Evolutionary conservation across 2,888 invertebrate species (phyloP).

Genomic region (Brachypterus glaber): DNA sequence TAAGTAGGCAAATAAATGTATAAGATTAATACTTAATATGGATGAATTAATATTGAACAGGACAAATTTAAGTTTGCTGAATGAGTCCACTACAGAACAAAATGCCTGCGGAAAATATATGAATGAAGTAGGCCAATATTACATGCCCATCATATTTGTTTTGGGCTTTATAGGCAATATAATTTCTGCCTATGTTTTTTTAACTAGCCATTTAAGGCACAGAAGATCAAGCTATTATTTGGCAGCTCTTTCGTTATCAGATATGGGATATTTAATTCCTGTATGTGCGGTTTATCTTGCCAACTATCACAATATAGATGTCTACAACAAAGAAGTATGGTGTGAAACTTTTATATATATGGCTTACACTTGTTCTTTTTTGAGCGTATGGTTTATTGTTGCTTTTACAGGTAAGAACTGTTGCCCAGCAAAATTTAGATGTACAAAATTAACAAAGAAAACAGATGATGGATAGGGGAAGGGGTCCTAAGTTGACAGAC

Average conservation of each 20-base stretch:
- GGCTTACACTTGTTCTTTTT: constrained; percentile 45
- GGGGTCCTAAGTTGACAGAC: background rate
- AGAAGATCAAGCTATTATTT: constrained; percentile 56
- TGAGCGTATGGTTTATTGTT: constrained; percentile 61
- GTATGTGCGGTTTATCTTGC: constrained; percentile 47
- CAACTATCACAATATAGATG: constrained; percentile 40
- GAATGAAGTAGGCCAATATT: constrained; percentile 46
- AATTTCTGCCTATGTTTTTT: constrained; percentile 50
- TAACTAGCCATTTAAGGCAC: constrained; percentile 50
- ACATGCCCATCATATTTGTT: constrained; percentile 50
- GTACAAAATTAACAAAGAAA: too few relatives aligned
- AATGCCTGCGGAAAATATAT: constrained; percentile 27
- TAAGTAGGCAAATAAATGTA: too few relatives aligned
- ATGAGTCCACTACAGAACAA: too few relatives aligned
- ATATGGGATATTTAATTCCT: constrained; percentile 49
- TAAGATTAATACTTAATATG: too few relatives aligned
- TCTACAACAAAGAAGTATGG: constrained; percentile 48
- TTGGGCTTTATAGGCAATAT: constrained; percentile 53
- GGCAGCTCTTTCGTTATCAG: constrained; percentile 51
- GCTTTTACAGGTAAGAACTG: constrained; percentile 53
- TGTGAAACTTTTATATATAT: constrained; percentile 41
- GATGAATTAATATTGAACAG: too few relatives aligned
- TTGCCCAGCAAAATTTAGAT: too few relatives aligned
- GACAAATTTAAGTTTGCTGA: too few relatives aligned
- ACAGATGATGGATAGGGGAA: background rate